Evolutionary conservation across 2,113 vertebrate species (phyloP).

Genomic region (Ctenomys sociabilis): DNA sequence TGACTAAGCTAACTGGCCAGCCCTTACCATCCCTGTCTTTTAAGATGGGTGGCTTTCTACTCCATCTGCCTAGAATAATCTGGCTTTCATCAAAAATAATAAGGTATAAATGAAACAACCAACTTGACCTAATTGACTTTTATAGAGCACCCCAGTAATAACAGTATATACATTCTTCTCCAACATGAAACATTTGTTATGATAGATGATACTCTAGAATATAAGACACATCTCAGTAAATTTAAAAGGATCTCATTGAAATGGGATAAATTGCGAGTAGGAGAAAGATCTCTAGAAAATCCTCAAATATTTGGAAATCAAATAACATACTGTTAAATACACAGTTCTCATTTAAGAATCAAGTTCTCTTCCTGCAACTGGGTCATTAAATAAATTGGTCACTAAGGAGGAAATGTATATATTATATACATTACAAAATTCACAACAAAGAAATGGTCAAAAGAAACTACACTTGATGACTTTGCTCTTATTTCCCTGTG

Average conservation of each 20-base stretch:
- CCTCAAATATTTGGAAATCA: neutral
- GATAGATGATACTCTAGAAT: neutral
- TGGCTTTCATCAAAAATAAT: slow-evolving; percentile 40
- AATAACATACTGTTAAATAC: neutral
- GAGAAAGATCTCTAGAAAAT: slow-evolving; percentile 24
- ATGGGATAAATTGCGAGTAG: slow-evolving; percentile 25
- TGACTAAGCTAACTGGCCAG: no score
- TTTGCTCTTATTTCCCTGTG: neutral
- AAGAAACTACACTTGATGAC: neutral
- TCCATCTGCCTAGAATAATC: neutral
- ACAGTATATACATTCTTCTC: neutral
- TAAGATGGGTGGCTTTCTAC: neutral
- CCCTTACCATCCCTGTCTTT: neutral
- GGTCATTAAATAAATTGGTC: neutral
- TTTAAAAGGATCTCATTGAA: slow-evolving; percentile 7
- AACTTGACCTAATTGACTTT: slow-evolving; percentile 31
- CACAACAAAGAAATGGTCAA: neutral
- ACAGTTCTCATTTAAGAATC: neutral
- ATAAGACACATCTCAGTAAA: slow-evolving; percentile 39
- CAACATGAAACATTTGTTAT: neutral
- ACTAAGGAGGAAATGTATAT: neutral
- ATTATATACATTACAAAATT: neutral
- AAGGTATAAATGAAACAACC: slow-evolving; percentile 29
- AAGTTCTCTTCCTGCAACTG: neutral
- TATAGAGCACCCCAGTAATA: neutral